Evolutionary conservation across 2,113 vertebrate species (phyloP).

Genomic region (Dascyllus trimaculatus): DNA sequence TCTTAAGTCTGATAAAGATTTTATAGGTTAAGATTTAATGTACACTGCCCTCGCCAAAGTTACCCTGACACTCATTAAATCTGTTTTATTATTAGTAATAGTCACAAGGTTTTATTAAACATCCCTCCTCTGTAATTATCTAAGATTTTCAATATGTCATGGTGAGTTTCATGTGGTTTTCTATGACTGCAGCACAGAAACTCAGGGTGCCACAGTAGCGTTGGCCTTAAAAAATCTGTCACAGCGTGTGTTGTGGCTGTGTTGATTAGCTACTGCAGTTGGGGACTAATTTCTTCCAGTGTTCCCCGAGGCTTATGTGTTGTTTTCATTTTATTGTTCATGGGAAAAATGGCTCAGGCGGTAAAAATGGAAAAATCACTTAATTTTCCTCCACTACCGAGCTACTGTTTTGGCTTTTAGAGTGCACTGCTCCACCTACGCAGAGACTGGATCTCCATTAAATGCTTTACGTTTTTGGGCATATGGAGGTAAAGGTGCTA

Average conservation of each 20-base stretch:
- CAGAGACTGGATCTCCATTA: constrained; percentile 50
- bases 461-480: constrained; percentile 53
- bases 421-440: constrained; percentile 25
- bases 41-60: background rate
- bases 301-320: constrained; percentile 40
- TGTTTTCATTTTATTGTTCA: constrained; percentile 71
- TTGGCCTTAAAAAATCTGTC: constrained; percentile 27
- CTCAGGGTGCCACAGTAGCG: constrained; percentile 18
- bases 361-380: constrained; percentile 71
- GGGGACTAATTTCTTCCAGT: constrained; percentile 71
- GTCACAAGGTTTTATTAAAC: constrained; percentile 30
- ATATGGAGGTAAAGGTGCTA: constrained; percentile 55
- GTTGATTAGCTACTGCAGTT: constrained; percentile 58
- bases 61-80: constrained; percentile 1
- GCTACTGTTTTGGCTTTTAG: constrained; percentile 78
- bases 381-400: constrained; percentile 53
- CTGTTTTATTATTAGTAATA: background rate
- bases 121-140: constrained; percentile 28
- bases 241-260: constrained; percentile 49
- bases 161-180: constrained; percentile 44
- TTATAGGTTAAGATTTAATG: too few species aligned
- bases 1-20: too few species aligned
- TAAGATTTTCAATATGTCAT: constrained; percentile 28
- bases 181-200: constrained; percentile 26
- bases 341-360: constrained; percentile 53